Conservation (phyloP, 2,113 vertebrate genomes). For the Hirundichthys speculiger region DNA sequence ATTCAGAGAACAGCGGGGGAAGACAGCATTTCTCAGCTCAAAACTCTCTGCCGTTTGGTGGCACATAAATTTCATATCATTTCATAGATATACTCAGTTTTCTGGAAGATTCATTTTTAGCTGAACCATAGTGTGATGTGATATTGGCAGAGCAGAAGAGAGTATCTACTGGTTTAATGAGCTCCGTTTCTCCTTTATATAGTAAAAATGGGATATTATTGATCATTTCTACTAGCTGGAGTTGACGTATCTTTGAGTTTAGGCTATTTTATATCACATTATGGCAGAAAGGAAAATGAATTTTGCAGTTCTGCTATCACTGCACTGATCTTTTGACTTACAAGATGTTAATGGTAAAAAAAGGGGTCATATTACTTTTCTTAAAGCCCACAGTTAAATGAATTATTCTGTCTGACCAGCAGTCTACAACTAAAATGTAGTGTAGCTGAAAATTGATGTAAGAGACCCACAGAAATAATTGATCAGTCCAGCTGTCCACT, state of each 20-base stretch:
- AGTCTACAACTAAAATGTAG: background rate
- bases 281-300: no score
- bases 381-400: background rate
- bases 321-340: no score
- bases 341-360: background rate
- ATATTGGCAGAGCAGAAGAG: background rate
- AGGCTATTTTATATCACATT: no score
- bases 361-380: background rate
- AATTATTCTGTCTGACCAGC: background rate
- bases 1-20: conserved; percentile 57
- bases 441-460: background rate
- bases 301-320: no score
- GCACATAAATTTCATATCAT: conserved; percentile 51
- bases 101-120: conserved; percentile 29
- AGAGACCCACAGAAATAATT: background rate
- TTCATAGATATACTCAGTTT: conserved; percentile 25
- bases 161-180: background rate
- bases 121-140: conserved; percentile 20
- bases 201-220: no score
- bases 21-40: conserved; percentile 57
- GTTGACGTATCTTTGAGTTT: no score
- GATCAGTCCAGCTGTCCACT: background rate
- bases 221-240: no score
- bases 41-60: conserved; percentile 60
- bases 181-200: no score